Percentiles rank a stretch among this genome's conserved stretches.
These are phyloP conservation scores for Leptogaster cylindrica DNA, from an alignment of 2,888 invertebrate genomes.

Conservation along the genomic window DNA sequence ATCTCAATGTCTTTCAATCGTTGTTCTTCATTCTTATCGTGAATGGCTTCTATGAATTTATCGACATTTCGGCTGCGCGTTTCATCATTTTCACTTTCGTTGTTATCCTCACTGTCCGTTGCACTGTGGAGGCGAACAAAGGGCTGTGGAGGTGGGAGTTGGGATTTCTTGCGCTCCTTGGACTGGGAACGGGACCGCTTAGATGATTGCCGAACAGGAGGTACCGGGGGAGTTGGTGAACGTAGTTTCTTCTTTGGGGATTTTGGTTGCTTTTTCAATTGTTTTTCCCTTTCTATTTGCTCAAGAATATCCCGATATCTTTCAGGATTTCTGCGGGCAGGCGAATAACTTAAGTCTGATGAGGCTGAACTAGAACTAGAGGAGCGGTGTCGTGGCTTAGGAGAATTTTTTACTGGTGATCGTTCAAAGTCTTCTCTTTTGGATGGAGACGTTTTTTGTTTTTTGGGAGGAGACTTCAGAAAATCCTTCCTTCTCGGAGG, in stretches of 20 bases:
- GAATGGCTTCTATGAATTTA: conserved; percentile 65
- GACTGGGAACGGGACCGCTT: conserved; percentile 43
- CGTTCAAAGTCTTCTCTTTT: conserved; percentile 12
- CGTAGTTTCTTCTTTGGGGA: conserved; percentile 32
- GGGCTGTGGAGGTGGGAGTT: conserved; percentile 55
- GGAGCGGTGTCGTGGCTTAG: conserved; percentile 46
- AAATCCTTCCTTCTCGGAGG: conserved; percentile 43
- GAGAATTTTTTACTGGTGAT: conserved; percentile 38
- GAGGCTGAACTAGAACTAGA: conserved; percentile 56
- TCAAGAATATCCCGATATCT: conserved; percentile 72
- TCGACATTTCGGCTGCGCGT: conserved; percentile 55
- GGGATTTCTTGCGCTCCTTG: conserved; percentile 43
- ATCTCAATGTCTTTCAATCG: conserved; percentile 72
- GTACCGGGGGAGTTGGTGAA: conserved; percentile 22
- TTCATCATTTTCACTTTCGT: conserved; percentile 45
- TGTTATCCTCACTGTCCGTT: conserved; percentile 64
- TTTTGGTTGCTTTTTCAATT: conserved; percentile 54
- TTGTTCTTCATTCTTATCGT: conserved; percentile 67
- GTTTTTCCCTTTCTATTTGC: conserved; percentile 65
- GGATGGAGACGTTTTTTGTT: conserved; percentile 15
- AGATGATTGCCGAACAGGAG: conserved; percentile 36
- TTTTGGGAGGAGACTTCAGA: conserved; percentile 47
- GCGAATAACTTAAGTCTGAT: conserved; percentile 71
- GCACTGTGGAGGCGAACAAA: conserved; percentile 68
- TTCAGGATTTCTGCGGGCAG: conserved; percentile 72